These are phyloP conservation scores for Mimumesa dahlbomi DNA, from an alignment of 2,888 invertebrate genomes.

Conservation along the genomic window DNA sequence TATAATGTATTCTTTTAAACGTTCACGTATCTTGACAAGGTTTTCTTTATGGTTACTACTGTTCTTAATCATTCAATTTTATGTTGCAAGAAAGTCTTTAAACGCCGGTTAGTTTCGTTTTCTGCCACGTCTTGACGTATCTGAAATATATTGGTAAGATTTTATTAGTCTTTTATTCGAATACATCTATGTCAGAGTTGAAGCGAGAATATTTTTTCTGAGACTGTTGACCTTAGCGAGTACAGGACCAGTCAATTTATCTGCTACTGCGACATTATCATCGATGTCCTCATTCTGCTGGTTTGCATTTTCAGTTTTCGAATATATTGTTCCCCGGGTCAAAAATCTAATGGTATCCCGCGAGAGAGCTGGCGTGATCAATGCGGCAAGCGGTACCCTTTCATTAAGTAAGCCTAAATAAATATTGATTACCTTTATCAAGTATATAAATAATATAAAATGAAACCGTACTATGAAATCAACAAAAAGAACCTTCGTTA, in stretches of 20 bases:
- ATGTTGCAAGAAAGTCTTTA: conserved; percentile 23
- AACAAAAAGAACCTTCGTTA: conserved; percentile 58
- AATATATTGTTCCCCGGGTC: conserved; percentile 60
- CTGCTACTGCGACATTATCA: conserved; percentile 33
- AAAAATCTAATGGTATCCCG: conserved; percentile 62
- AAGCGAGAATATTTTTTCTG: not conserved
- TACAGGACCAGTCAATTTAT: conserved; percentile 56
- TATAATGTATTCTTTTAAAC: too few relatives aligned
- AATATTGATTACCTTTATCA: not conserved
- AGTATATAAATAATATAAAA: too few relatives aligned
- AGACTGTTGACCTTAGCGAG: conserved; percentile 52
- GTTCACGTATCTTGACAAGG: too few relatives aligned
- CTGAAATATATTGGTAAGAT: too few relatives aligned
- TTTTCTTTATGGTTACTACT: too few relatives aligned
- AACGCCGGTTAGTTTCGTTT: conserved; percentile 41
- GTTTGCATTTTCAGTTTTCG: conserved; percentile 20
- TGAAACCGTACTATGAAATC: too few relatives aligned
- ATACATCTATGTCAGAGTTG: not conserved
- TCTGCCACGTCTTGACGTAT: conserved; percentile 46
- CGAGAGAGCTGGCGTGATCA: conserved; percentile 65
- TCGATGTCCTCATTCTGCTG: conserved; percentile 32
- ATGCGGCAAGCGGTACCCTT: conserved; percentile 64
- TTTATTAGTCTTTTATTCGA: too few relatives aligned
- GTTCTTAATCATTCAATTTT: too few relatives aligned
- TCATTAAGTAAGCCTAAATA: conserved; percentile 62